Conservation (phyloP, 2,797 vertebrate species). For the Yasuhikotakia modesta region DNA sequence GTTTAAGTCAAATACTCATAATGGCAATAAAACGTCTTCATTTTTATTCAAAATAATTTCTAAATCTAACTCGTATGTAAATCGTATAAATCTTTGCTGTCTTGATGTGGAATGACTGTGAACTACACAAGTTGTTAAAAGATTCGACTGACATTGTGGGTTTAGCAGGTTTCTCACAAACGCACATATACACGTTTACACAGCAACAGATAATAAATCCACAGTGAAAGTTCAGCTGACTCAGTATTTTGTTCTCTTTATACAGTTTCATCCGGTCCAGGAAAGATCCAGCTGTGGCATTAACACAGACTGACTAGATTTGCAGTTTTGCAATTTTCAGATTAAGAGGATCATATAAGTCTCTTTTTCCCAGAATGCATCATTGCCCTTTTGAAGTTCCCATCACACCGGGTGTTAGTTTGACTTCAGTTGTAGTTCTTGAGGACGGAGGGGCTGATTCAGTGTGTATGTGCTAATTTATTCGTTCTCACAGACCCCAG, state of each 20-base stretch:
- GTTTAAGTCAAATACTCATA: no score
- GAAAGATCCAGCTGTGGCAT: conserved; percentile 21
- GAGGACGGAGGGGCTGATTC: background rate
- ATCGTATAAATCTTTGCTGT: background rate
- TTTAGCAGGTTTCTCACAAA: background rate
- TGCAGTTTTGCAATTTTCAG: conserved; percentile 42
- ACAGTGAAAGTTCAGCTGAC: conserved; percentile 35
- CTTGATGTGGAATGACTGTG: background rate
- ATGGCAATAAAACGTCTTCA: no score
- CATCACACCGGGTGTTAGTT: background rate
- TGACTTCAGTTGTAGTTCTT: background rate
- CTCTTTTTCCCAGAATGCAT: conserved; percentile 25
- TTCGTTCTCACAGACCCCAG: conserved; percentile 11
- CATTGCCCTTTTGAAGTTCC: conserved; percentile 16
- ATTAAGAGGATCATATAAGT: conserved; percentile 43
- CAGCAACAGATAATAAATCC: conserved; percentile 38
- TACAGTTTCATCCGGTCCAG: conserved; percentile 6
- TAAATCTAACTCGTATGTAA: background rate
- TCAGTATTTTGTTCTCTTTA: conserved; percentile 45
- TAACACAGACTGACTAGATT: conserved; percentile 17
- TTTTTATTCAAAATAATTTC: background rate
- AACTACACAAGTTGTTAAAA: background rate
- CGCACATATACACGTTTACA: background rate
- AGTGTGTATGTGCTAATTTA: conserved; percentile 12
- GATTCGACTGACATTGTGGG: background rate